Evolutionary conservation across 2,797 vertebrate species (phyloP).

Genomic region (Ctenosaura bakeri): DNA sequence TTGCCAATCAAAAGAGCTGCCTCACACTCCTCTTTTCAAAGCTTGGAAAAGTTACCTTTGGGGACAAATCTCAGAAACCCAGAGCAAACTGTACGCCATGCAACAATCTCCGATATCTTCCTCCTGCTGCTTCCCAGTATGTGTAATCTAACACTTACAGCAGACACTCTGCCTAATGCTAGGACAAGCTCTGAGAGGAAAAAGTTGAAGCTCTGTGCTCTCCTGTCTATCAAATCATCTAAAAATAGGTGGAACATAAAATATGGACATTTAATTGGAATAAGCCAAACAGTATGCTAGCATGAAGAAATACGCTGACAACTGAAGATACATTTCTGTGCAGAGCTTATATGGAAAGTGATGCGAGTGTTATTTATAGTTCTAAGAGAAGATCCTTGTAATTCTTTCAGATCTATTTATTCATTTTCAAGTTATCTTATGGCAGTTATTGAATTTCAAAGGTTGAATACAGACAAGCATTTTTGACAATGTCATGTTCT

Average conservation of each 20-base stretch:
- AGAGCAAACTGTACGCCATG: not conserved
- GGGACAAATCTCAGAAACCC: not conserved
- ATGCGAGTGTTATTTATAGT: constrained; percentile 21
- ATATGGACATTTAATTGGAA: not conserved
- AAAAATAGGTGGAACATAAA: not conserved
- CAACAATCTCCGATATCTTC: no score
- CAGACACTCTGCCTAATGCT: not conserved
- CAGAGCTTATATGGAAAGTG: not conserved
- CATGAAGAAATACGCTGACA: not conserved
- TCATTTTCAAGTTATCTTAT: no score
- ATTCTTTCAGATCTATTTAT: constrained; percentile 12
- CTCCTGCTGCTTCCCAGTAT: no score
- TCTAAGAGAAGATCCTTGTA: not conserved
- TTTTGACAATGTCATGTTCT: no score
- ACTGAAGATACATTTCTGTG: not conserved
- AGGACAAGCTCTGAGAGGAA: not conserved
- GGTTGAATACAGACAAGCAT: no score
- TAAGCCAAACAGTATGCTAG: not conserved
- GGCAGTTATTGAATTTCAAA: no score
- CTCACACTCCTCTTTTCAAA: not conserved
- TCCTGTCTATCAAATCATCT: not conserved
- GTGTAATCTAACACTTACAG: no score
- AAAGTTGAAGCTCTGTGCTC: not conserved
- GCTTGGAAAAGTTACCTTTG: not conserved
- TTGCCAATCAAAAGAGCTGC: not conserved